A percentile compares a stretch with the other conserved stretches of the same genome.
Evolutionary conservation across 2,113 vertebrate species (phyloP).

Genomic region (Toxotes chatareus): DNA sequence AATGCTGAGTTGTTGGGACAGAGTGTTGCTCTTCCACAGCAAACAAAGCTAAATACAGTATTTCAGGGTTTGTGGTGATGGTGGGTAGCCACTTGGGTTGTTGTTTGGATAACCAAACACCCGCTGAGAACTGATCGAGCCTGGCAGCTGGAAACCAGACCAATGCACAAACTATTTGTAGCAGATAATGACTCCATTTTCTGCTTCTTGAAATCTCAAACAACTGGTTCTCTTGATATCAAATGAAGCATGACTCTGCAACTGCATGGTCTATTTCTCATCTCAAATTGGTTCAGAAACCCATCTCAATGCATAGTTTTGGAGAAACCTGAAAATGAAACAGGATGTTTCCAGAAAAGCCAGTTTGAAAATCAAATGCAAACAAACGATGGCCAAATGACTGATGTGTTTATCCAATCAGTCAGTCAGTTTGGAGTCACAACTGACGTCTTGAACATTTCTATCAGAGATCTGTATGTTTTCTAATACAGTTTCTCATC

Average conservation of each 20-base stretch:
- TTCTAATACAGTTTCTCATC: background rate
- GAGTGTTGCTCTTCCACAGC: constrained; percentile 12
- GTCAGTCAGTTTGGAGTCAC: no score
- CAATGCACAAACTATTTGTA: constrained; percentile 10
- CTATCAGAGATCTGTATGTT: background rate
- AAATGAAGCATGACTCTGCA: constrained; percentile 29
- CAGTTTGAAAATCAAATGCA: background rate
- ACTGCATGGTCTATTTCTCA: background rate
- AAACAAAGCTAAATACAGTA: constrained; percentile 4
- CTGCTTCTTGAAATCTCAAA: constrained; percentile 26
- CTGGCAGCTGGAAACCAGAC: constrained; percentile 29
- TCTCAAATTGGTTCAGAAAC: background rate
- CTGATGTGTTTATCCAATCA: background rate
- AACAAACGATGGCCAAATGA: background rate
- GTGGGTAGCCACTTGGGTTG: background rate
- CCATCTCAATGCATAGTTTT: background rate
- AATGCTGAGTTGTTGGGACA: background rate
- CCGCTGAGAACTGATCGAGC: constrained; percentile 7
- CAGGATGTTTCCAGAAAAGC: background rate
- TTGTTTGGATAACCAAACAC: constrained; percentile 28
- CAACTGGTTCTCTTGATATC: background rate
- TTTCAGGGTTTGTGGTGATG: constrained; percentile 20
- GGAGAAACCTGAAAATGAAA: no score
- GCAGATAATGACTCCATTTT: constrained; percentile 31
- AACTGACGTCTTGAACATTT: no score